These are phyloP conservation scores for Turritopsis dohrnii DNA, from an alignment of 30 jellyfish, hydroid and myxozoan genomes.

Conservation along the genomic window DNA sequence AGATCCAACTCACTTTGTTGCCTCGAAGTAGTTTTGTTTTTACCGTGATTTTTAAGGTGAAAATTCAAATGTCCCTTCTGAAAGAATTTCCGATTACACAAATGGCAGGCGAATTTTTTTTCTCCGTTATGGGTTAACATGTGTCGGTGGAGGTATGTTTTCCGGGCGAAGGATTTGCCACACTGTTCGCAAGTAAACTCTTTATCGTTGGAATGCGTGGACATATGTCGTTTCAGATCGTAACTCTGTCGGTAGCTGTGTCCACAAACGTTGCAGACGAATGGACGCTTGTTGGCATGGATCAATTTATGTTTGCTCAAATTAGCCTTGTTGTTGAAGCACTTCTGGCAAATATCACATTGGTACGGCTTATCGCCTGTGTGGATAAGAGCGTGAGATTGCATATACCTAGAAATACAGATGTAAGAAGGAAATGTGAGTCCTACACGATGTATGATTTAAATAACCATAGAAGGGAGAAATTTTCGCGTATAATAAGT, in stretches of 20 bases:
- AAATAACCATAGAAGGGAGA: too few relatives aligned
- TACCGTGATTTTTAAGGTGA: constrained; percentile 16
- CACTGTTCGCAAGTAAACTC: constrained; percentile 30
- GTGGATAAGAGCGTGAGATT: constrained; percentile 40
- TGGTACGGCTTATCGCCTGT: constrained; percentile 42
- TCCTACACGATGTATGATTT: too few relatives aligned
- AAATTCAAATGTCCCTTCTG: constrained; percentile 23
- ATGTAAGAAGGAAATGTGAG: constrained; percentile 12
- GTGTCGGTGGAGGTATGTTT: constrained; percentile 31
- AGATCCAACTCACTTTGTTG: background rate
- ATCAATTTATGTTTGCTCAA: constrained; percentile 25
- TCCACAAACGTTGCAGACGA: constrained; percentile 43
- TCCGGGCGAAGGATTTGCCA: constrained; percentile 36
- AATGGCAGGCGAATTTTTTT: constrained; percentile 13
- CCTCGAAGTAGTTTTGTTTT: background rate
- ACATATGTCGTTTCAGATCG: constrained; percentile 43
- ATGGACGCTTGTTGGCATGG: constrained; percentile 38
- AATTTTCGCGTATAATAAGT: too few relatives aligned
- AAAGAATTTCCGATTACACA: constrained; percentile 26
- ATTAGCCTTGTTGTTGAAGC: constrained; percentile 42
- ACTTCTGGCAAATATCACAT: constrained; percentile 30
- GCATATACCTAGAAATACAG: constrained; percentile 27
- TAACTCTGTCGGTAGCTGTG: constrained; percentile 42
- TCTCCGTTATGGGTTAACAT: constrained; percentile 24
- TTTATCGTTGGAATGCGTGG: constrained; percentile 32